Conservation (phyloP, 2,888 invertebrate species). For the Drosophila limbata region DNA sequence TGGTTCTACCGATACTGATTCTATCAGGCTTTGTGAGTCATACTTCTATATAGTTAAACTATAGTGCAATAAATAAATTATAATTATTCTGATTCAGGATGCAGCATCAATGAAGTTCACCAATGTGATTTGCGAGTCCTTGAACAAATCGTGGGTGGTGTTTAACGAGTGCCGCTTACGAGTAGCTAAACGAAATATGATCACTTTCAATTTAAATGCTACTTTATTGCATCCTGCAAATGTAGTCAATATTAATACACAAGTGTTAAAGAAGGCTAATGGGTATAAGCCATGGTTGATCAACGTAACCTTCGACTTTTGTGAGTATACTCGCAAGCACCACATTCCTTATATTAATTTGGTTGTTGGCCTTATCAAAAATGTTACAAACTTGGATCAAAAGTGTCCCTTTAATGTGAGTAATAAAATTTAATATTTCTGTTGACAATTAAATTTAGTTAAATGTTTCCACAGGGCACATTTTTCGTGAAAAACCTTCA, state of each 20-base stretch:
- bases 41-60: background rate
- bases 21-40: slow-evolving; percentile 3
- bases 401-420: slow-evolving; percentile 15
- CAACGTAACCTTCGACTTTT: slow-evolving; percentile 7
- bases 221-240: slow-evolving; percentile 10
- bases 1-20: background rate
- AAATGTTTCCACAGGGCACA: background rate
- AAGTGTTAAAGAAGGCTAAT: slow-evolving; percentile 23
- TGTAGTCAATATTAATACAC: background rate
- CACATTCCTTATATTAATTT: slow-evolving; percentile 3
- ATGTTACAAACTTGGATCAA: slow-evolving; percentile 13
- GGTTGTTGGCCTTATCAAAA: slow-evolving; percentile 1
- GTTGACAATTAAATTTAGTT: background rate
- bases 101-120: slow-evolving; percentile 5
- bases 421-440: background rate
- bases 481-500: background rate
- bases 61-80: background rate
- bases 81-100: slow-evolving; percentile 2
- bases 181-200: slow-evolving; percentile 2
- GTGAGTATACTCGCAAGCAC: slow-evolving; percentile 5
- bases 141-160: slow-evolving; percentile 3
- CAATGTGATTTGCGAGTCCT: slow-evolving; percentile 9
- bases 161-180: slow-evolving; percentile 16
- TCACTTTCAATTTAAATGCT: slow-evolving; percentile 5
- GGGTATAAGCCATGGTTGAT: slow-evolving; percentile 25